Conservation (phyloP, 2,888 invertebrate species). For the Apodemia duryi region DNA sequence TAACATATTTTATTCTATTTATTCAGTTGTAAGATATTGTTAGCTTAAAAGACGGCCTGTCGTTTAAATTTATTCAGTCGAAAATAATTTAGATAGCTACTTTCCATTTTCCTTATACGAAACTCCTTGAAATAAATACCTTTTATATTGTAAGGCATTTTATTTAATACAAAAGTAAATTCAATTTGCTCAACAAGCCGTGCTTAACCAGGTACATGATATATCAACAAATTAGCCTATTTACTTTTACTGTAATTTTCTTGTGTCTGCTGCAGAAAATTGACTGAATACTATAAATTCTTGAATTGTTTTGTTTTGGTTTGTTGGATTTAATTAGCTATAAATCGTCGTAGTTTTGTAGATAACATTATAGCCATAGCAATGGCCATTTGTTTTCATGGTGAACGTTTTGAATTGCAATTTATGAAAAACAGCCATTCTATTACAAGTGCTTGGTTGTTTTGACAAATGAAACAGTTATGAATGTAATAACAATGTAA, state of each 20-base stretch:
- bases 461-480: too few relatives aligned
- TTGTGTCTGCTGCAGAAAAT: slow-evolving; percentile 22
- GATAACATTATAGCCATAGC: slow-evolving; percentile 2
- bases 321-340: slow-evolving; percentile 1
- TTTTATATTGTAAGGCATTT: not conserved
- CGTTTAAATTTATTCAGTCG: not conserved
- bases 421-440: not conserved
- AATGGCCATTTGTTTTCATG: not conserved
- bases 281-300: slow-evolving; percentile 17
- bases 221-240: slow-evolving; percentile 10
- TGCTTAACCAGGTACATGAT: not conserved
- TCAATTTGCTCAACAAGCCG: slow-evolving; percentile 6
- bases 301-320: slow-evolving; percentile 11
- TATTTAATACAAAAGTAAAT: not conserved
- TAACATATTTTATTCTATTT: not conserved
- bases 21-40: not conserved
- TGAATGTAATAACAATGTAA: too few relatives aligned
- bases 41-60: not conserved
- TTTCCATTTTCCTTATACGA: not conserved
- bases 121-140: not conserved
- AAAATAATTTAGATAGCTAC: slow-evolving; percentile 1
- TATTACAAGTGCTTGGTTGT: not conserved
- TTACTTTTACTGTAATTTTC: slow-evolving; percentile 20
- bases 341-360: slow-evolving; percentile 2
- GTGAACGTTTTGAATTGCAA: not conserved